These are phyloP conservation scores for Trachemys scripta DNA, from an alignment of 2,113 vertebrate species.

Conservation along the genomic window DNA sequence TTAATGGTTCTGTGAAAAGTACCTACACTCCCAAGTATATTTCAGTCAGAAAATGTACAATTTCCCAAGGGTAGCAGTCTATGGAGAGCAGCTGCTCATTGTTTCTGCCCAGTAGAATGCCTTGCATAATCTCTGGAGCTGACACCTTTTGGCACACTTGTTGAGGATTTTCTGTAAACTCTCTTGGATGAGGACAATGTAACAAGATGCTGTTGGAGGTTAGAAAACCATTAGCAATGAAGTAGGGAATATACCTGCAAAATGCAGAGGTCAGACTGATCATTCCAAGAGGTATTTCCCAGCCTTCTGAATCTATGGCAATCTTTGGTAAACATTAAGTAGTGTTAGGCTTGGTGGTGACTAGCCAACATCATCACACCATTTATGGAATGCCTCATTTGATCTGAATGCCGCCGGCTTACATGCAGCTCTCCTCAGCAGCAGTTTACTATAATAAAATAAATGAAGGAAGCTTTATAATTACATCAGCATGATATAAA, in stretches of 20 bases:
- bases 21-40: background rate
- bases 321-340: background rate
- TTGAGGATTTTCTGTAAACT: background rate
- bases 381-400: background rate
- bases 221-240: too few relatives aligned
- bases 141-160: background rate
- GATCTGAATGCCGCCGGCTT: background rate
- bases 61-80: slow-evolving; percentile 8
- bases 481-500: slow-evolving; percentile 29
- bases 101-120: slow-evolving; percentile 7
- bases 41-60: background rate
- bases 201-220: background rate
- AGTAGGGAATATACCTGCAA: background rate
- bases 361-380: background rate
- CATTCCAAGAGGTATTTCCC: background rate
- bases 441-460: background rate
- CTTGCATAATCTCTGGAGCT: too few relatives aligned
- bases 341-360: background rate
- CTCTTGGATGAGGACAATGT: background rate
- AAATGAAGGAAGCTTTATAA: background rate
- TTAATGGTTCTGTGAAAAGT: background rate
- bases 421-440: background rate
- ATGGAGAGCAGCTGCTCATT: background rate
- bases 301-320: background rate
- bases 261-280: background rate